Evolutionary conservation across 2,888 invertebrate species (phyloP), one percentile per base, ranked within the genome.

Genomic region (Drosophila greeni): DNA sequence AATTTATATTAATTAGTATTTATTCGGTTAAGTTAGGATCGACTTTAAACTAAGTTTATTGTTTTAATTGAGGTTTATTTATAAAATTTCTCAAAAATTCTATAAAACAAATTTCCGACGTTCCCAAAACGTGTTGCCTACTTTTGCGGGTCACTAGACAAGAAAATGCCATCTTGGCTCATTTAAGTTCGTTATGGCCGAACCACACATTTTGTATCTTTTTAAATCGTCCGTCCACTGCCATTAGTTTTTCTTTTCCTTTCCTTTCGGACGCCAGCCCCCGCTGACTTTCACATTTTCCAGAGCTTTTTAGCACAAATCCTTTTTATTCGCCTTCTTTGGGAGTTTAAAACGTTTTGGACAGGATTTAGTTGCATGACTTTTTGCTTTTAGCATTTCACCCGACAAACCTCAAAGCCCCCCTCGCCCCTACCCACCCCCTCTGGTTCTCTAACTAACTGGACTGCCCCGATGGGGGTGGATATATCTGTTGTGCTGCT

Each of bases 361-460:
- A 76, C 75, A 73, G 78, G 78, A 81, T 83, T 81, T 78, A 81
- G 83, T 83, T 76, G 79, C 76, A 82, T 79, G 75, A 82, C 76
- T 78, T 73, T 82, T 80, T 74, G 73, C 83, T 76, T 72, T 82
- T 72, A 76, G 53, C 73, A 74, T 76, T 73, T 73, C 66, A 60
- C 60, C 59, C 69, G 69, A 45, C 62, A 74, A 70, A 71, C 70
- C 77, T 69, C 69, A 56, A 53, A 51, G 40, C 33, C 16, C 31
- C 14, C 36, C 7, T 20, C 34, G 1, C 12, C 14, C 29, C n/a
- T 8, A n/a, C 5, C n/a, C 18, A 12, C 42, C 5, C 37, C 5
- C 33, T 43, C 20, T 18, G 9, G 12, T 14, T n/a, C 6, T 18
- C 47, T 31, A 18, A 55, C 71, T 54, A 40, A 39, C 45, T 69